phyloP scores from a whole-genome alignment of 2,113 vertebrate genomes.

The Vidua chalybeata region DNA sequence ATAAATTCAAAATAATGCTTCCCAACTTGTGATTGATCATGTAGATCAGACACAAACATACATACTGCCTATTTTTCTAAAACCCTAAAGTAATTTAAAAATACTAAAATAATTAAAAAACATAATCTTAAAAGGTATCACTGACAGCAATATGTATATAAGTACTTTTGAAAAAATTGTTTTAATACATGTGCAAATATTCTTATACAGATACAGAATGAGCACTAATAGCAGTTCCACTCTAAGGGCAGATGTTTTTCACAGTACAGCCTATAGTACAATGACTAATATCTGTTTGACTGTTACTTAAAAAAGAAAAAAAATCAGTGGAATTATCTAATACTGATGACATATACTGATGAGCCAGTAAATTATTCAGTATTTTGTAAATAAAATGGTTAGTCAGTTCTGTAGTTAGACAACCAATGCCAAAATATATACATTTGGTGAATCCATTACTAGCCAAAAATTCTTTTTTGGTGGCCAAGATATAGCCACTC shows the following conservation, averaged over 20 bases:
- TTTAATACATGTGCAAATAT: background rate
- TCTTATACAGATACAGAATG: background rate
- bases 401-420: background rate
- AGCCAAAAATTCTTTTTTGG: background rate
- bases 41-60: background rate
- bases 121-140: background rate
- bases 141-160: background rate
- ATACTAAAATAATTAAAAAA: background rate
- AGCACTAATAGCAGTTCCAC: background rate
- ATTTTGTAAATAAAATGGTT: background rate
- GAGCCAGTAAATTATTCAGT: background rate
- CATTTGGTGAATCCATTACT: background rate
- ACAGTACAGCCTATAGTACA: background rate
- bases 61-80: background rate
- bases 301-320: background rate
- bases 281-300: background rate
- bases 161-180: background rate
- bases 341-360: background rate
- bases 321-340: background rate
- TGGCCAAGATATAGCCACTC: background rate
- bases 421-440: background rate
- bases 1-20: background rate
- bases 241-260: background rate
- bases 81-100: background rate
- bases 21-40: background rate